Evolutionary conservation across 2,113 vertebrate species (phyloP).

Genomic region (Anarhynchus alexandrinus): DNA sequence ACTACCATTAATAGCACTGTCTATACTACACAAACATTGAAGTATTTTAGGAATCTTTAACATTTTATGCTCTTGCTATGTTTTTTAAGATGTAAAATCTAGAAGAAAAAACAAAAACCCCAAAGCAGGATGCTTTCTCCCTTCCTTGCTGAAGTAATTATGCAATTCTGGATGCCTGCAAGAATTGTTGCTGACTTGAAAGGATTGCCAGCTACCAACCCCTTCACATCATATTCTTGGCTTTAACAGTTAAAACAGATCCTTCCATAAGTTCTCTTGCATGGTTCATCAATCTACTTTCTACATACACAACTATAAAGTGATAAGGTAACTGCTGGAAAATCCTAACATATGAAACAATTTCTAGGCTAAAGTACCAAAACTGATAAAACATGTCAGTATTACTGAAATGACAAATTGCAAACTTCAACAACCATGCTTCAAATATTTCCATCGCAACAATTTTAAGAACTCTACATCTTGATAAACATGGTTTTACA

Average conservation of each 20-base stretch:
- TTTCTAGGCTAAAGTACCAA: not conserved
- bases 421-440: not conserved
- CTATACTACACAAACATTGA: not conserved
- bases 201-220: not conserved
- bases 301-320: not conserved
- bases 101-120: not conserved
- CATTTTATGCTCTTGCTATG: not conserved
- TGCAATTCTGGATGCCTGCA: not conserved
- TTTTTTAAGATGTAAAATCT: not conserved
- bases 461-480: not conserved
- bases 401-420: not conserved
- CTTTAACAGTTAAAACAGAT: not conserved
- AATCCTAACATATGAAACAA: not conserved
- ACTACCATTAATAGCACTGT: not conserved
- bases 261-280: not conserved
- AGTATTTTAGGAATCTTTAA: not conserved
- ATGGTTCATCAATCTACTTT: not conserved
- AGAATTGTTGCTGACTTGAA: not conserved
- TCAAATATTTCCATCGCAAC: not conserved
- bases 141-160: not conserved
- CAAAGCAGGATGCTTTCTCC: not conserved
- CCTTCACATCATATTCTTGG: not conserved
- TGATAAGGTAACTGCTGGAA: not conserved
- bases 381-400: not conserved
- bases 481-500: not conserved